Base-by-base conservation (phyloP, 1,140 invertebrate genomes). In the Trypoxylus dichotomus region DNA sequence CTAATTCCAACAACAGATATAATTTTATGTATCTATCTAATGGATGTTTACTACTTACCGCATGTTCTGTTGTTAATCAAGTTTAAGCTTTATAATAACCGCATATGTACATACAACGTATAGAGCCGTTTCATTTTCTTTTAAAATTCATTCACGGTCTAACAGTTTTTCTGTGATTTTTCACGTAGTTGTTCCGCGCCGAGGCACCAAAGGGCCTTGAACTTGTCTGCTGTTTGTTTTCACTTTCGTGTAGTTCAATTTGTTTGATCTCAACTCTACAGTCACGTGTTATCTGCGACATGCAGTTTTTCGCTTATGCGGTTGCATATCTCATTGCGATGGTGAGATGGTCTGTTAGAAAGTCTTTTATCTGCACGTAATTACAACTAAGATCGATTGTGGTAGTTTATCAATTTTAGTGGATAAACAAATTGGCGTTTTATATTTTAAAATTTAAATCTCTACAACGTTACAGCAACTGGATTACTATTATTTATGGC, bases 101-200 rank as follows among this genome's bases (percentile, higher is more conserved):
- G 2, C 21, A 24, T 15, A 15, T 37, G 19, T 19, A 19, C 0
- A 13, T n/a, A 0, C 47, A 63, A n/a, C n/a, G n/a, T n/a, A n/a
- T n/a, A n/a, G n/a, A n/a, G 19, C 25, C 60, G 21, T 15, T 68
- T 68, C 60, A 68, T 68, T 68, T 68, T 68, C 60, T 68, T 68
- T 27, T 29, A 21, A 29, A 68, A 27, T 68, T 27, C 15, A 10
- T 68, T 68, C 21, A 68, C 60, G 60, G 60, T 68, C 60, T 13
- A 24, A 68, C 60, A 68, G 24, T 68, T 68, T 68, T 68, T 68
- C 60, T 24, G 60, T 68, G 24, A 68, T 68, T 68, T 27, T 68
- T 68, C 60, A 68, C 60, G 24, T 10, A 27, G 60, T 8, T 29
- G 60, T 68, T 68, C 19, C 60, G 60, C 60, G 60, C 24, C 60